Conservation (phyloP, 2,113 vertebrate species). For the Bos taurus region DNA sequence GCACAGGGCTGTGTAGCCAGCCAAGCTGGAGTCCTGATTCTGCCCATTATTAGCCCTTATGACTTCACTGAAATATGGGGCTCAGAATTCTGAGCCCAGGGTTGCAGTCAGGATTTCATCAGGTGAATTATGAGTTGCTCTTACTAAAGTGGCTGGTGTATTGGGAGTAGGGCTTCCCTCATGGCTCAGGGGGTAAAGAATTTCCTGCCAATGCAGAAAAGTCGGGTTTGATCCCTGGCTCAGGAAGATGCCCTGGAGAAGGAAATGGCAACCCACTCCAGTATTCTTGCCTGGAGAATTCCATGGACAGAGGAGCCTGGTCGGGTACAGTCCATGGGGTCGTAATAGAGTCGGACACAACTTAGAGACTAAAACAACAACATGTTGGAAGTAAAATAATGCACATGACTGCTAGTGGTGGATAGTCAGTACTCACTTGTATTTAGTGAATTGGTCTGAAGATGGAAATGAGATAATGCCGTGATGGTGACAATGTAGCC, state of each 20-base stretch:
- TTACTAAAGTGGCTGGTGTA: background rate
- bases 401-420: accelerated
- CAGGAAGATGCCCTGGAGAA: background rate
- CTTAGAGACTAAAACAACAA: background rate
- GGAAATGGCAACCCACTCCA: background rate
- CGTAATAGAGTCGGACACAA: background rate
- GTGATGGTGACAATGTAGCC: accelerated
- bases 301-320: background rate
- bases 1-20: background rate
- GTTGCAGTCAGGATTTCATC: background rate
- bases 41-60: accelerated
- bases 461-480: background rate
- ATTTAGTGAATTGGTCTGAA: background rate
- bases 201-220: background rate
- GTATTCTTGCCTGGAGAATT: background rate
- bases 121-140: background rate
- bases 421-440: accelerated
- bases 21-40: accelerated
- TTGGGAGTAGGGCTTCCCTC: background rate
- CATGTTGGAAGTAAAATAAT: background rate
- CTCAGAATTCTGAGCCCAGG: background rate
- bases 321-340: background rate
- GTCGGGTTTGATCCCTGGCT: background rate
- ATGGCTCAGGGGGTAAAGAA: background rate
- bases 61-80: background rate